phyloP scores from a whole-genome alignment of 2,797 vertebrate genomes.

The Notamacropus eugenii region DNA sequence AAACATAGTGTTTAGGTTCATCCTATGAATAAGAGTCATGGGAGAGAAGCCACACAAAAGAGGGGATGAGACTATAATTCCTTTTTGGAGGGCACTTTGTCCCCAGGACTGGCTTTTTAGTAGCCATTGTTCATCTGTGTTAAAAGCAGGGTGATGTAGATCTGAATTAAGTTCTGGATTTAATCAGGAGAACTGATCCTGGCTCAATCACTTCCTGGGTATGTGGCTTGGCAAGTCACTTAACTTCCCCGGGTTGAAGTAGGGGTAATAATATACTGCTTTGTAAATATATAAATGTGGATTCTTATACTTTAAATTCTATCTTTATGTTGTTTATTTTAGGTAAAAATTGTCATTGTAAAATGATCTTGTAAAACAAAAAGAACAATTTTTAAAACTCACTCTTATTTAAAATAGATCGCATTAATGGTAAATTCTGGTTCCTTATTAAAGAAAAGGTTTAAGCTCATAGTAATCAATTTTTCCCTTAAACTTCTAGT shows the following conservation, averaged over 20 bases:
- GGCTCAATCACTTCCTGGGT: background rate
- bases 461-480: background rate
- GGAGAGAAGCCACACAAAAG: slow-evolving; percentile 20
- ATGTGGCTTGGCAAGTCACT: background rate
- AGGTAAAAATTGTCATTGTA: slow-evolving; percentile 10
- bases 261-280: background rate
- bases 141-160: background rate
- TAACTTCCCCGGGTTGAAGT: background rate
- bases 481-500: background rate
- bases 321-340: slow-evolving; percentile 17
- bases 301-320: slow-evolving; percentile 26
- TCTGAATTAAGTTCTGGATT: background rate
- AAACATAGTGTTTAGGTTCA: slow-evolving; percentile 19
- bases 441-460: background rate
- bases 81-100: background rate
- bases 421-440: slow-evolving; percentile 39
- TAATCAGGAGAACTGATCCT: background rate
- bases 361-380: slow-evolving; percentile 48
- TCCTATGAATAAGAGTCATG: background rate
- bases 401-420: slow-evolving; percentile 40
- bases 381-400: slow-evolving; percentile 2
- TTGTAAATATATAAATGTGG: background rate
- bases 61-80: slow-evolving; percentile 48
- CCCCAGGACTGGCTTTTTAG: background rate
- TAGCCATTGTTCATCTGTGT: background rate